Conservation (phyloP, 2,113 vertebrate species). For the Grantiella picta region DNA sequence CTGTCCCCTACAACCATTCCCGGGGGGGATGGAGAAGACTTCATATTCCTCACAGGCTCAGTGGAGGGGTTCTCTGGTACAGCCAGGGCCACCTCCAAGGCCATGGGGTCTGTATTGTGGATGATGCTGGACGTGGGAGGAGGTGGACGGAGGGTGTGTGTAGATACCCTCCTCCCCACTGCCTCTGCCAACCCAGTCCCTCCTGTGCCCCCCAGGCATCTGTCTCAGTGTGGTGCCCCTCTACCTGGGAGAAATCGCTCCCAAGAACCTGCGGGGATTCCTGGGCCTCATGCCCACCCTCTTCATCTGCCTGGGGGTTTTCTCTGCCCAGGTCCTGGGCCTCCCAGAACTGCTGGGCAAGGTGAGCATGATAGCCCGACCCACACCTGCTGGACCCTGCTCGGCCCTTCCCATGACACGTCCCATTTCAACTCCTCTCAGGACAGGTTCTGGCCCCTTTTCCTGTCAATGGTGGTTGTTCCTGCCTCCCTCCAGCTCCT, state of each 20-base stretch:
- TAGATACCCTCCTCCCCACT: neutral
- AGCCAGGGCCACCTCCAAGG: neutral
- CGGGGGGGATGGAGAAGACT: neutral
- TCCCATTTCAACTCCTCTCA: neutral
- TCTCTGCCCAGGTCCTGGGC: conserved; percentile 84
- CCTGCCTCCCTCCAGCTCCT: conserved; percentile 81
- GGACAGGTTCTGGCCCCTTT: conserved; percentile 87
- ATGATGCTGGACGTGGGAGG: neutral
- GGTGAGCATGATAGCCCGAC: conserved; percentile 54
- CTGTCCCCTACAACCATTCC: neutral
- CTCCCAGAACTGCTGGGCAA: conserved; percentile 83
- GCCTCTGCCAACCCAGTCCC: neutral
- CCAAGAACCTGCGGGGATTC: conserved; percentile 85
- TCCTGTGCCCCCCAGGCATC: conserved; percentile 70
- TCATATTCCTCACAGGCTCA: neutral
- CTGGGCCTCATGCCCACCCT: conserved; percentile 85
- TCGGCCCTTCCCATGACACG: fast-evolving
- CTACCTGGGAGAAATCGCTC: conserved; percentile 88
- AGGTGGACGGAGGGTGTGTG: neutral
- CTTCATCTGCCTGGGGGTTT: conserved; percentile 89
- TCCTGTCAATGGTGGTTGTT: conserved; percentile 78
- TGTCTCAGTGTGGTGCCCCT: conserved; percentile 89
- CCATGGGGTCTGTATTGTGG: neutral
- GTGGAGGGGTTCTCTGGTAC: neutral
- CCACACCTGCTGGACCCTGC: fast-evolving